Evolutionary conservation across 2,797 vertebrate species (phyloP).

Genomic region (Carcharodon carcharias): DNA sequence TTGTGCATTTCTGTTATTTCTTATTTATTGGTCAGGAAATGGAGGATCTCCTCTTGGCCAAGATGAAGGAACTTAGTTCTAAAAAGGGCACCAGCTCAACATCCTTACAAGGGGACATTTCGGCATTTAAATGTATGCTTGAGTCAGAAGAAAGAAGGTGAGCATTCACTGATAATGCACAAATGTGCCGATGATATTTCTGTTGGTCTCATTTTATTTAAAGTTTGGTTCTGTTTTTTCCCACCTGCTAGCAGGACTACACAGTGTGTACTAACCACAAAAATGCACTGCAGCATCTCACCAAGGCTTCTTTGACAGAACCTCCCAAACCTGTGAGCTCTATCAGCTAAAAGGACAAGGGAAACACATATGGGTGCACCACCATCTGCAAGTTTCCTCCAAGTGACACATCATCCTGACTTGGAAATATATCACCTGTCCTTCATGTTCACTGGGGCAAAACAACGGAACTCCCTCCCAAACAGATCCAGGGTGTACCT

Average conservation of each 20-base stretch:
- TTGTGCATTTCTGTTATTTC: background rate
- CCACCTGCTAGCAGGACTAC: background rate
- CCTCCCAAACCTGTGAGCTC: background rate
- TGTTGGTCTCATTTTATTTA: background rate
- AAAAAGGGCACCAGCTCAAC: slow-evolving; percentile 33
- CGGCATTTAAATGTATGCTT: slow-evolving; percentile 35
- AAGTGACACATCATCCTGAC: background rate
- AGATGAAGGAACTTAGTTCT: slow-evolving; percentile 42
- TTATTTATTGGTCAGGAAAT: slow-evolving; percentile 46
- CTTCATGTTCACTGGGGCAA: background rate
- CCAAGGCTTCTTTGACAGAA: background rate
- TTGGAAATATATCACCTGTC: background rate
- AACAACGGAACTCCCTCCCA: background rate
- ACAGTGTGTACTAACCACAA: background rate
- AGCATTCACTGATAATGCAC: slow-evolving; percentile 38
- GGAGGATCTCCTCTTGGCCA: slow-evolving; percentile 41
- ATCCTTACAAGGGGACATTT: slow-evolving; percentile 40
- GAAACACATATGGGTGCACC: background rate
- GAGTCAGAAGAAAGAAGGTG: slow-evolving; percentile 45
- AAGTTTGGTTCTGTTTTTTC: background rate
- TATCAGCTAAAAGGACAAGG: background rate
- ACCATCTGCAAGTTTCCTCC: background rate
- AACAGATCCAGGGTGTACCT: background rate
- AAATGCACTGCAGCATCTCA: background rate
- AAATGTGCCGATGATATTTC: background rate